Conservation (phyloP, 1,140 invertebrate genomes). For the Ceratina japonica region DNA sequence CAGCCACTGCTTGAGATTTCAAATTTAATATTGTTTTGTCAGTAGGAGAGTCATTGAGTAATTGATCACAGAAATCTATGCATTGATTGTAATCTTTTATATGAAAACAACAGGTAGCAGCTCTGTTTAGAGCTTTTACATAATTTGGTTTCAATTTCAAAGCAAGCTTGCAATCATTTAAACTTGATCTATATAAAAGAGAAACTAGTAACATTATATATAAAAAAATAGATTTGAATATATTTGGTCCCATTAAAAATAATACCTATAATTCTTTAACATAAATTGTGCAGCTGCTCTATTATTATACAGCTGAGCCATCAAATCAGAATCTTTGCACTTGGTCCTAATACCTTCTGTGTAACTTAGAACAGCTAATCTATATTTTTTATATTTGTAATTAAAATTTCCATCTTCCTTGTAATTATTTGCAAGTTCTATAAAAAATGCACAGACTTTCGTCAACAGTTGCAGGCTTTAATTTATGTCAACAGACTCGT, state of each 20-base stretch:
- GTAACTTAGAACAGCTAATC: slow-evolving; percentile 91
- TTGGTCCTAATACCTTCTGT: slow-evolving; percentile 93
- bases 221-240: background rate
- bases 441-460: slow-evolving; percentile 31
- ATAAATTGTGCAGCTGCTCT: slow-evolving; percentile 93
- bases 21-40: slow-evolving; percentile 82
- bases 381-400: slow-evolving; percentile 97
- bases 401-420: slow-evolving; percentile 99
- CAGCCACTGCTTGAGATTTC: slow-evolving; percentile 80
- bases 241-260: background rate
- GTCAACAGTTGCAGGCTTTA: background rate
- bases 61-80: slow-evolving; percentile 86
- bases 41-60: slow-evolving; percentile 81
- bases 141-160: slow-evolving; percentile 89
- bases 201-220: background rate
- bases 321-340: slow-evolving; percentile 86
- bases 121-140: slow-evolving; percentile 88
- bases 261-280: slow-evolving; percentile 90
- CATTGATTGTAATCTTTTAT: slow-evolving; percentile 86
- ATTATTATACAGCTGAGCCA: slow-evolving; percentile 94
- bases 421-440: slow-evolving; percentile 92
- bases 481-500: background rate
- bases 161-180: slow-evolving; percentile 88
- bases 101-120: slow-evolving; percentile 86
- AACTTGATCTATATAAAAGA: slow-evolving; percentile 79